These are phyloP conservation scores for Rhea pennata DNA, from an alignment of 2,113 vertebrate genomes.

Conservation along the genomic window DNA sequence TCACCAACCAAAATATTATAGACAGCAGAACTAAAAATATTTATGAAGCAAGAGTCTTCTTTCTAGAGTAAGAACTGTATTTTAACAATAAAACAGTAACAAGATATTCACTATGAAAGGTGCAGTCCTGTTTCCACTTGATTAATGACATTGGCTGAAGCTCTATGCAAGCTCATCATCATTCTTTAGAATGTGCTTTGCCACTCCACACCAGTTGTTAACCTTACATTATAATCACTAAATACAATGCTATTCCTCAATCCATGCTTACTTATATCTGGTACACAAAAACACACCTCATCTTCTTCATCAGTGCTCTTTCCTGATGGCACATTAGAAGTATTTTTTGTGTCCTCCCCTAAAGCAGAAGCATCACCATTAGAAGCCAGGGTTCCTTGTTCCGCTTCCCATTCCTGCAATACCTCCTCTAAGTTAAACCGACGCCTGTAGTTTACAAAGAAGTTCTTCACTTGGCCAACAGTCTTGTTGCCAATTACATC, in stretches of 20 bases:
- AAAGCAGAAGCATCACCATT: constrained; percentile 91
- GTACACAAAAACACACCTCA: constrained; percentile 91
- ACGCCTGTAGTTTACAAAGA: constrained; percentile 99
- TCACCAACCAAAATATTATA: constrained; percentile 52
- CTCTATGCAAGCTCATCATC: constrained; percentile 71
- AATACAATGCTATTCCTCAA: constrained; percentile 75
- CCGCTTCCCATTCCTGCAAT: constrained; percentile 99
- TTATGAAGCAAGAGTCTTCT: constrained; percentile 69
- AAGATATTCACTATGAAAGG: constrained; percentile 51
- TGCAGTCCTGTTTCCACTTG: constrained; percentile 57
- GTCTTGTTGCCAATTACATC: constrained; percentile 99
- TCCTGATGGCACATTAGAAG: constrained; percentile 91
- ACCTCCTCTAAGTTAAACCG: constrained; percentile 99
- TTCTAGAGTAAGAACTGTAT: constrained; percentile 69
- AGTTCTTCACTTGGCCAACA: constrained; percentile 99
- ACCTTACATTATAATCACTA: constrained; percentile 72
- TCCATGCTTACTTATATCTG: constrained; percentile 79
- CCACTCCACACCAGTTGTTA: constrained; percentile 74
- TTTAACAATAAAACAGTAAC: constrained; percentile 61
- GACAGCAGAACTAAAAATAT: constrained; percentile 74
- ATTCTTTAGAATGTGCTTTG: constrained; percentile 73
- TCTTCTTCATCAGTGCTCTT: constrained; percentile 98
- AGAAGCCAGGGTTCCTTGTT: constrained; percentile 93
- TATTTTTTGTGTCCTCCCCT: constrained; percentile 94
- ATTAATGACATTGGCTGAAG: constrained; percentile 54